Base-by-base conservation (phyloP, 2,797 vertebrate genomes). In the Halcyon leucocephala region DNA sequence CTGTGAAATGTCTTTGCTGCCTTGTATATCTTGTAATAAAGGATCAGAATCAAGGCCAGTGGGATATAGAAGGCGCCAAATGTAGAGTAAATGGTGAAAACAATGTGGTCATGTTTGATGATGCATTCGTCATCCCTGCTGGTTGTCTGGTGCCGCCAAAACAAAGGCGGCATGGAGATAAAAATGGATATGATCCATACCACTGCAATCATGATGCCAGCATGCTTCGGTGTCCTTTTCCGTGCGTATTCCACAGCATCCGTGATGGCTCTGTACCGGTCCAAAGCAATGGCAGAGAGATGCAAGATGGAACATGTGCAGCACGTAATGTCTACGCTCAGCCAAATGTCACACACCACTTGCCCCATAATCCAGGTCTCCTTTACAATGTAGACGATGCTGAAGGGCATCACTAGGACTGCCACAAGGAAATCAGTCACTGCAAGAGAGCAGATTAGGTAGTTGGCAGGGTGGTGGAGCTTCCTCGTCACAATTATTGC, bases 31-130 rank as follows among this genome's bases (percentile, higher is more conserved):
- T 99, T 99, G 96, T 99, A 99, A 96, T 99, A 99, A 90, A 99
- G 99, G 94, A 99, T 99, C 95, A 99, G 98, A 94, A 99, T 99
- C 96, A 99, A 98, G 81, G 98, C 97, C 58, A 99, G 96, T 0
- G 99, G 99, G 93, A 99, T 99, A 96, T 99, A 99, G 98, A 99
- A 99, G 14, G 99, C 99, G 55, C 99, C 99, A 48, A 99, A 98
- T 0, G 99, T 99, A 42, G 99, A 98, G 94, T 99, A 99, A 97
- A 99, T 98, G 46, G 99, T 99, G 90, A 97, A 99, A 84, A 98
- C 98, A 31, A 99, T 99, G 96, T 99, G 99, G 80, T 99, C 98
- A 0, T 99, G 99, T 86, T 98, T 99, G 97, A 99, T 99, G 95
- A 99, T 98, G 96, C 99, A 99, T 89, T 99, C 98, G 1, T 99